These are phyloP conservation scores for Camponotus floridanus DNA, from an alignment of 1,140 invertebrate species.

Conservation along the genomic window DNA sequence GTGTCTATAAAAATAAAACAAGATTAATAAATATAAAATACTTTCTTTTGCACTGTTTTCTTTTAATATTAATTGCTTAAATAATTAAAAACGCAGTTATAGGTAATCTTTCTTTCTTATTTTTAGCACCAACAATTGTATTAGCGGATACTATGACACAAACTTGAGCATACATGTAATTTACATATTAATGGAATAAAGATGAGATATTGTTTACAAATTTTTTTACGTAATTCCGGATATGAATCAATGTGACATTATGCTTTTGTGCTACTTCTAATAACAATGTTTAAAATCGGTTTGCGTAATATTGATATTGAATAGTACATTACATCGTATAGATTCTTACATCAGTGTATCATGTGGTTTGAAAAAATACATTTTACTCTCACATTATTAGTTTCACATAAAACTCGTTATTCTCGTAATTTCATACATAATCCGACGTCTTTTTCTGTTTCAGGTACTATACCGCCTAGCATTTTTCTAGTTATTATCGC, in stretches of 20 bases:
- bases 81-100: too few relatives aligned
- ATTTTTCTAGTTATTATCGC: conserved; percentile 89
- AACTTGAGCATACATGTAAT: background rate
- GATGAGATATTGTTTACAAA: conserved; percentile 45
- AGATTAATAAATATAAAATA: background rate
- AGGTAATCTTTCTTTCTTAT: background rate
- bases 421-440: conserved; percentile 3
- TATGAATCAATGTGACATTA: background rate
- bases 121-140: background rate
- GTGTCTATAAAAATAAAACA: too few relatives aligned
- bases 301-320: background rate
- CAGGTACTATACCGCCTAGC: conserved; percentile 89
- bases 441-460: conserved; percentile 25
- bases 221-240: background rate
- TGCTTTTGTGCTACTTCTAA: background rate
- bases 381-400: background rate
- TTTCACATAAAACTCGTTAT: background rate
- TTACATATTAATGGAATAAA: conserved; percentile 42
- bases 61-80: background rate
- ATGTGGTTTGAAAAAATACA: background rate
- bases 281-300: background rate
- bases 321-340: background rate
- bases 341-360: background rate
- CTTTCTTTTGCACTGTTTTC: background rate
- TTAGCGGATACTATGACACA: background rate